These are phyloP conservation scores for Ecliptopera silaceata DNA, from an alignment of 2,888 invertebrate genomes.

Conservation along the genomic window DNA sequence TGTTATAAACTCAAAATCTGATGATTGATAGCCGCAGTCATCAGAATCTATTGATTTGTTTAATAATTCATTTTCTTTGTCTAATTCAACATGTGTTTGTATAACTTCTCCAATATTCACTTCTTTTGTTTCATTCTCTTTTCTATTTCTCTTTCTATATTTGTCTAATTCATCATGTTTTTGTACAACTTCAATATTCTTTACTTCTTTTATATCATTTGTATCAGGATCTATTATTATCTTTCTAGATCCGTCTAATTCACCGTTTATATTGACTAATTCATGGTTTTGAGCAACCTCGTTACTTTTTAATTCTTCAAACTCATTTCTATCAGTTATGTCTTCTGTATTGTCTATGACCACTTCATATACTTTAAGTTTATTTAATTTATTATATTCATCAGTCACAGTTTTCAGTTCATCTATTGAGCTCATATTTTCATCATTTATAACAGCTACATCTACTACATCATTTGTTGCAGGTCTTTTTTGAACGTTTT, in stretches of 20 bases:
- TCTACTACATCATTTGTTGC: neutral
- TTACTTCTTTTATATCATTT: neutral
- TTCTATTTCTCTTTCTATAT: no score
- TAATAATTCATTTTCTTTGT: neutral
- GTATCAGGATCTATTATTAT: no score
- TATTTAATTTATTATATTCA: neutral
- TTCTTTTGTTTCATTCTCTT: no score
- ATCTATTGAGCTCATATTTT: neutral
- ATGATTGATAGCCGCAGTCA: slow-evolving; percentile 55
- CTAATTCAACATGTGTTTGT: neutral
- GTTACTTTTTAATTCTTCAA: neutral
- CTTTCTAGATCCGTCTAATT: no score
- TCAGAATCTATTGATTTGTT: slow-evolving; percentile 5
- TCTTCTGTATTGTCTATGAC: neutral
- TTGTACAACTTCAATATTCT: no score
- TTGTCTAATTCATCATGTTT: no score
- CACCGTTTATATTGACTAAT: no score
- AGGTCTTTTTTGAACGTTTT: no score
- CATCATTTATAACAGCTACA: neutral
- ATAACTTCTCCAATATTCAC: no score
- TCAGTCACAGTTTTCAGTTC: neutral
- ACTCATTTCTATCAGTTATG: neutral
- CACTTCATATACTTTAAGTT: neutral
- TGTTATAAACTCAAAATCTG: slow-evolving; percentile 70
- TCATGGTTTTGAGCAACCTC: no score